Conservation (phyloP, 2,888 invertebrate genomes). For the Netelia virgata region DNA sequence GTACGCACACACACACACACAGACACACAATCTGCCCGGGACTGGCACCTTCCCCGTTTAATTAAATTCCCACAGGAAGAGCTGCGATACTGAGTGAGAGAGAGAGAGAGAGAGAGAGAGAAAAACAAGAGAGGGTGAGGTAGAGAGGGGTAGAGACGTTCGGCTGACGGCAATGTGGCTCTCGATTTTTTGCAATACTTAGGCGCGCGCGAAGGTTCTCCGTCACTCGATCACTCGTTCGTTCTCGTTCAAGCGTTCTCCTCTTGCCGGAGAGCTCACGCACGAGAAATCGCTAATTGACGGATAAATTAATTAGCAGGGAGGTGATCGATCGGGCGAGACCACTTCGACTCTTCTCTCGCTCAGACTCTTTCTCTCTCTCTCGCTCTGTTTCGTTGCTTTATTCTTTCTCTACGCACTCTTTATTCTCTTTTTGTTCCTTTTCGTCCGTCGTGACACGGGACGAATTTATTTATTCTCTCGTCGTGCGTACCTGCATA, state of each 20-base stretch:
- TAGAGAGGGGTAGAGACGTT: no score
- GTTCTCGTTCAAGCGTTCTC: conserved; percentile 19
- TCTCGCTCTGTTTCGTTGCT: background rate
- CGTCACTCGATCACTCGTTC: conserved; percentile 42
- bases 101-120: conserved; percentile 4
- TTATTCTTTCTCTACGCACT: conserved; percentile 4
- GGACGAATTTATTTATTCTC: conserved; percentile 47
- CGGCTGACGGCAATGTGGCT: conserved; percentile 49
- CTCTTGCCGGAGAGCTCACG: conserved; percentile 53
- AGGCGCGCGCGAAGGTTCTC: conserved; percentile 70
- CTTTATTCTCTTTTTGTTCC: background rate
- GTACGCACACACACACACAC: background rate
- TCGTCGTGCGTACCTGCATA: background rate
- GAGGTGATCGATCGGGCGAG: conserved; percentile 79
- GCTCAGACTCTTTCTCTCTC: conserved; percentile 30
- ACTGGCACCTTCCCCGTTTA: conserved; percentile 76
- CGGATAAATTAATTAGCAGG: conserved; percentile 82
- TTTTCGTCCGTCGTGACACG: conserved; percentile 16
- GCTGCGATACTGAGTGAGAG: conserved; percentile 11
- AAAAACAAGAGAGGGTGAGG: background rate
- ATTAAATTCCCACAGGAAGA: conserved; percentile 81
- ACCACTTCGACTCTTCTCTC: conserved; percentile 53
- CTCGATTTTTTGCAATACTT: conserved; percentile 69
- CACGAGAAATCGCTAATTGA: conserved; percentile 79
- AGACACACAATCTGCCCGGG: conserved; percentile 19